Evolutionary conservation across 1,140 invertebrate genomes (phyloP), one percentile per base, ranked within the genome.

Genomic region (Scaptomyza graminum): DNA sequence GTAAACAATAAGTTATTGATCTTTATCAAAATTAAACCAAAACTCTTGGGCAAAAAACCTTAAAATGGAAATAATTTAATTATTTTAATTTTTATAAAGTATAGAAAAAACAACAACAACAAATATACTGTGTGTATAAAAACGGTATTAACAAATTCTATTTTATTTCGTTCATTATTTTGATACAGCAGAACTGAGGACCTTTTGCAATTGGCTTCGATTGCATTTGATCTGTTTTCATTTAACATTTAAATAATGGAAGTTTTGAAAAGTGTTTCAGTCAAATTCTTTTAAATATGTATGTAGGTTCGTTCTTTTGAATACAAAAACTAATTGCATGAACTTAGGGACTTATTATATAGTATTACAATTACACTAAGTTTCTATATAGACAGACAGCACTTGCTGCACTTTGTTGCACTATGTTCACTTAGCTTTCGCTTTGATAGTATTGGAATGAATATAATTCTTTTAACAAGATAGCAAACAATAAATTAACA

Each of bases 131-230:
- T 77, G 62, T 84, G 62, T 85, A 74, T 82, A 84, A 77, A 85
- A 87, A 81, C 52, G 69, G 56, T 78, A 65, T 71, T 87, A 87
- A 85, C 82, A 87, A 85, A 75, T 87, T 78, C 74, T 75, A 77
- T 78, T 85, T 85, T 83, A 83, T 85, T 83, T 85, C 83, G 82
- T 82, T 87, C 78, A 66, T 77, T 47, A 72, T 78, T 82, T 82
- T 82, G 78, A 78, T 87, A 70, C 82, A 55, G 65, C 7, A 74
- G 61, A 73, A 74, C 64, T 63, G 76, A 63, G 64, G 66, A 44
- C 28, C 47, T 43, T 6, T 49, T 54, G 22, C 22, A 44, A 44
- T 43, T 62, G 41, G 37, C 12, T 25, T 6, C 18, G 28, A 69
- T 60, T 54, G 22, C 22, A 44, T 44, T 62, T 62, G 41, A 15